phyloP scores from a whole-genome alignment of 92 coral and sea anemone genomes.

The Phymanthus crucifer region DNA sequence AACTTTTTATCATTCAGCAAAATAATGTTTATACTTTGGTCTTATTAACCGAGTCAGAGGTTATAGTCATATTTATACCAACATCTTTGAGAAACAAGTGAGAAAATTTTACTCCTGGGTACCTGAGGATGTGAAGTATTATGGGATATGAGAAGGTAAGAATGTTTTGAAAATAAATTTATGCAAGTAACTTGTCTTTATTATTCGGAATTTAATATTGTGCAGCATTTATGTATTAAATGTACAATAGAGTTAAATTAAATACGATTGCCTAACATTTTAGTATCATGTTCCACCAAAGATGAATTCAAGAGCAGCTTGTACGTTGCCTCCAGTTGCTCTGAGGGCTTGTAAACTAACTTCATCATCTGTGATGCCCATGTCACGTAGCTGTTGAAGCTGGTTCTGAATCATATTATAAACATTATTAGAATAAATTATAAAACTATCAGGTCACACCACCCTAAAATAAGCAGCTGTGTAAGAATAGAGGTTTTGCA shows the following conservation, averaged over 20 bases:
- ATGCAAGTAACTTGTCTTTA: neutral
- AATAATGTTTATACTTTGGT: no score
- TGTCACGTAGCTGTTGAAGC: conserved; percentile 92
- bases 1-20: no score
- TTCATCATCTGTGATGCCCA: conserved; percentile 96
- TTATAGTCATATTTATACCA: no score
- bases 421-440: neutral
- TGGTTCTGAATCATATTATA: conserved; percentile 51
- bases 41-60: no score
- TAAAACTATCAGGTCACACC: no score
- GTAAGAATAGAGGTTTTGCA: no score
- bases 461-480: no score
- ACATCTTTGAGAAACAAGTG: no score
- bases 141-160: no score
- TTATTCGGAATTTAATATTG: neutral
- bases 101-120: no score
- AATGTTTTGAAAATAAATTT: no score
- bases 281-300: conserved; percentile 60
- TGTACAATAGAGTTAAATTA: neutral
- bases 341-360: conserved; percentile 85
- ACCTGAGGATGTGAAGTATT: no score
- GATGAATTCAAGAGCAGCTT: conserved; percentile 89
- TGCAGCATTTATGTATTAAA: neutral
- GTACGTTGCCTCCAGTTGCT: conserved; percentile 89
- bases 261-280: neutral